Evolutionary conservation across 2,797 vertebrate genomes (phyloP).

Genomic region (Helarctos malayanus): DNA sequence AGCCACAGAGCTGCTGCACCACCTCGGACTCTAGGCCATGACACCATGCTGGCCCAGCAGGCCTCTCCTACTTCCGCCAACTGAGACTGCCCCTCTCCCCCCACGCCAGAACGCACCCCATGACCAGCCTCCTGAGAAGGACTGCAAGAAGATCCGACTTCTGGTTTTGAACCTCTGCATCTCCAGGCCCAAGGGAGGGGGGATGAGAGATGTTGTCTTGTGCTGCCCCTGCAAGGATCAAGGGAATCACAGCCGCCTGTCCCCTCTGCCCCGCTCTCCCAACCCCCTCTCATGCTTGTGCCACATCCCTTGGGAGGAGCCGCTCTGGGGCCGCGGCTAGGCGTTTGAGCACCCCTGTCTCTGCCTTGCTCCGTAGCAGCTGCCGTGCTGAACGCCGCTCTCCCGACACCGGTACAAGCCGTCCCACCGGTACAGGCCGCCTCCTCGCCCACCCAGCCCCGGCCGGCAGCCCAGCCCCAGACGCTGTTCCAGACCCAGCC

Average conservation of each 20-base stretch:
- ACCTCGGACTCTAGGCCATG: constrained; percentile 59
- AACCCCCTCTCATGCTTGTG: constrained; percentile 8
- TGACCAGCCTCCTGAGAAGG: constrained; percentile 74
- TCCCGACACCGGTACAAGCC: constrained; percentile 86
- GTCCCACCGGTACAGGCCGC: constrained; percentile 82
- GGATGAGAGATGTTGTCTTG: constrained; percentile 73
- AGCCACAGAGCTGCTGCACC: constrained; percentile 60
- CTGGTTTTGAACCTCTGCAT: constrained; percentile 65
- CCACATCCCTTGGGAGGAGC: constrained; percentile 81
- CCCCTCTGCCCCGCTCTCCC: constrained; percentile 51
- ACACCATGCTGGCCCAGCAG: constrained; percentile 18
- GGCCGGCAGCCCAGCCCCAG: constrained; percentile 91
- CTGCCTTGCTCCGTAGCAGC: constrained; percentile 91
- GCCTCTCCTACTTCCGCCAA: constrained; percentile 59
- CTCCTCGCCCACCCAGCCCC: constrained; percentile 90
- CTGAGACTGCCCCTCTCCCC: constrained; percentile 77
- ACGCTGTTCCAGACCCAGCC: constrained; percentile 89
- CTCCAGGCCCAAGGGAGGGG: constrained; percentile 82
- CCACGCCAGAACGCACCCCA: constrained; percentile 65
- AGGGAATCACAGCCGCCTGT: constrained; percentile 66
- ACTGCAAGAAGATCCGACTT: constrained; percentile 74
- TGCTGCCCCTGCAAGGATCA: constrained; percentile 65
- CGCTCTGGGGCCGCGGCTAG: constrained; percentile 44
- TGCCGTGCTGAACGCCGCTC: constrained; percentile 92
- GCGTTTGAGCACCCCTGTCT: constrained; percentile 78